Base-by-base conservation (phyloP, 2,113 vertebrate genomes). In the Cephalopterus ornatus region DNA sequence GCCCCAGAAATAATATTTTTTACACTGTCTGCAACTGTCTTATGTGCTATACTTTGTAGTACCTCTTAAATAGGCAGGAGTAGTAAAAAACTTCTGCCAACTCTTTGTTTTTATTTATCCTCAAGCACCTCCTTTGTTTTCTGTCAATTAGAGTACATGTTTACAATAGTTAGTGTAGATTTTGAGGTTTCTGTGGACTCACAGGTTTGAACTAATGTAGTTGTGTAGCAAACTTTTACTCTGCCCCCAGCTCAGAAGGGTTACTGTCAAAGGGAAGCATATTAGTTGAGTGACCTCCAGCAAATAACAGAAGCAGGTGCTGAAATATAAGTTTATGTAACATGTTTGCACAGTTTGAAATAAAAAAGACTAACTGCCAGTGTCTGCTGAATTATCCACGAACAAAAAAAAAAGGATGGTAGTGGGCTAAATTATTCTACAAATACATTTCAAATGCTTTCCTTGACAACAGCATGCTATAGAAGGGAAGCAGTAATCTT, bases 71-170 rank as follows among this genome's bases (percentile, higher is more conserved):
- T 33, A 63, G 50, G 18, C 19, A 47, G 8, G 6, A 79, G 33
- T 22, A 56, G 5, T 65, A 42, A 62, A 30, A 78, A 33, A 8
- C 3, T 53, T 79, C 27, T 42, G 6, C 6, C 30, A 35, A 6
- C 13, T 75, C 9, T 33, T 59, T 0, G 37, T 15, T 88, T 70
- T 35, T 2, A 14, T 71, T 73, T 49, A 6, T 68, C 19, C 6
- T 79, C 3, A 1, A 27, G 8, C 13, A 56, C 4, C 3, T 71
- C 2, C 2, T 41, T 50, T 73, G 8, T 61, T n/a, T 81, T 63
- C 14, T 59, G 80, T 55, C 14, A 9, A 3, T 26, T 44, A 46
- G 14, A 5, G 11, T 44, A 26, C 5, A 8, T 0, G 0, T 21
- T 10, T 44, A 32, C 19, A 65, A 9, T 5, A 2, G 4, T 55